Evolutionary conservation across 2,797 vertebrate species (phyloP), one percentile per base, ranked within the genome.

Genomic region (Pygocentrus nattereri): DNA sequence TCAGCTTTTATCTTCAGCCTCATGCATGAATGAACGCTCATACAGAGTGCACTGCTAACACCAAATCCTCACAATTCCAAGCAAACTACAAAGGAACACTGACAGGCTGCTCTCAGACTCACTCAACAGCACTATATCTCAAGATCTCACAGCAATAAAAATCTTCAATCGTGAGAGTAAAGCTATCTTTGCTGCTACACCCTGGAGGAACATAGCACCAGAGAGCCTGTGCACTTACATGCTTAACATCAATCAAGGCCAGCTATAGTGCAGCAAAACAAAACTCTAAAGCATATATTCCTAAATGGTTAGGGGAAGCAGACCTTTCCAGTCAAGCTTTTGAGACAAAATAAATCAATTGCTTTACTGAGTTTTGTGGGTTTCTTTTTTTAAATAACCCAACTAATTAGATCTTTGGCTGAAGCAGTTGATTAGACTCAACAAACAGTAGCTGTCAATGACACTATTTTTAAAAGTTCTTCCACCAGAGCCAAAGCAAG

Each of bases 141-240:
- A 90, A 92, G 91, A 90, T 91, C 91, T 90, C 21, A 90, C 85
- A 0, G 71, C 76, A 76, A 85, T 86, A 87, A 38, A 31, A 62
- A 34, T 44, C 90, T 88, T 90, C 78, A 87, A 62, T 83, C 77
- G 76, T 44, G 77, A 79, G 79, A 80, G 80, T 85, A 82, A 81
- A 49, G 41, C n/a, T 76, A 83, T 78, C 70, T 81, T 79, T 71
- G 6, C 86, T 68, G 76, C 69, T 77, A 58, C 72, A 59, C 62
- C 13, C 62, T 5, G 23, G 34, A 34, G 61, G 82, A 90, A 86
- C 88, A 58, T 15, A 69, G 65, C 38, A 69, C 65, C n/a, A 16
- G 23, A 71, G 19, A 56, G 30, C 31, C 52, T 58, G 31, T 41
- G 52, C 71, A 38, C 70, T 50, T 72, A 72, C 11, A 12, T 5